Base-by-base conservation (phyloP, 2,888 invertebrate species). In the Mimumesa dahlbomi region DNA sequence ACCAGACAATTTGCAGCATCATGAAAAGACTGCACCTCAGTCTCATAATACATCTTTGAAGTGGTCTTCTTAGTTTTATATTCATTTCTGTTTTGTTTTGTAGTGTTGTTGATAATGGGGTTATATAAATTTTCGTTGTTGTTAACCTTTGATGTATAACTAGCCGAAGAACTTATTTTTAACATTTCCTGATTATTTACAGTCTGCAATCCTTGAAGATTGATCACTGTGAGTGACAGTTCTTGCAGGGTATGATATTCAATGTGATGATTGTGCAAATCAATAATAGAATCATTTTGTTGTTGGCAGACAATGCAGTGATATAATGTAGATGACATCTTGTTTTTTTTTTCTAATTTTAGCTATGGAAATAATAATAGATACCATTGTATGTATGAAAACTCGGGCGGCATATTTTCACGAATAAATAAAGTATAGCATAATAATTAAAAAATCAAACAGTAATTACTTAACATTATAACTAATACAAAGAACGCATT, bases 261-360 rank as follows among this genome's bases (percentile, higher is more conserved):
- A 0, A 79, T 79, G 45, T 87, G 84, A 73, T 87, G 86, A 50
- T 77, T 68, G 52, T 87, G 85, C 9, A 87, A 73, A 25, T 83
- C 81, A 1, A 52, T 53, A 5, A 84, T 31, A n/a, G 84, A 82
- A 7, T 42, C 29, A 40, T 70, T 81, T 14, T 65, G 29, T 7
- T 71, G 54, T 14, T 82, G 75, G 63, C 87, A 87, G 34, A 85
- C 81, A 9, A 84, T 71, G 56, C 87, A 87, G 36, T 83, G 13
- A 2, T 71, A 63, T 0, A 45, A 13, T 22, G 25, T 1, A 38
- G 36, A 34, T n/a, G n/a, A n/a, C 63, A 67, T 63, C 0, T 34
- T 31, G 5, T 3, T 42, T 40, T n/a, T 22, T n/a, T 54, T 31
- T 1, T 11, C n/a, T 42, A 29, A n/a, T n/a, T n/a, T n/a, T 48